phyloP scores from a whole-genome alignment of 2,888 invertebrate species.

The Temnothorax unifasciatus region DNA sequence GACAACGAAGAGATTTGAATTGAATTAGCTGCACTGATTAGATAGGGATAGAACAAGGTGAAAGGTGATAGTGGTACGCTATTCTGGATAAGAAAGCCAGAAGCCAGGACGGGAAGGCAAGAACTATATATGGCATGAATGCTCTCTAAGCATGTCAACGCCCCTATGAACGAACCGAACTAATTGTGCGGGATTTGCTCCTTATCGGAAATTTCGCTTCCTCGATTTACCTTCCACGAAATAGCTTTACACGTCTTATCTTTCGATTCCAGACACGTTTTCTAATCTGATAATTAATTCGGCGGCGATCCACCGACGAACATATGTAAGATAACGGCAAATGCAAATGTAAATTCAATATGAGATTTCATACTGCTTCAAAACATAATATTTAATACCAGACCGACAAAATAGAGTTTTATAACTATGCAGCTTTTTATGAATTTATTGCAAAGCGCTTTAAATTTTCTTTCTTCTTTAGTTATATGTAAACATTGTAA shows the following conservation, averaged over 20 bases:
- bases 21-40: slow-evolving; percentile 38
- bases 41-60: slow-evolving; percentile 22
- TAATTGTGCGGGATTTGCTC: slow-evolving; percentile 35
- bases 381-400: slow-evolving; percentile 14
- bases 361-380: neutral
- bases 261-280: slow-evolving; percentile 44
- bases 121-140: neutral
- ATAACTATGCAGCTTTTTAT: neutral
- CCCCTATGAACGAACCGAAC: slow-evolving; percentile 12
- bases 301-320: neutral
- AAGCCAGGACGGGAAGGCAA: neutral
- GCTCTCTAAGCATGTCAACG: slow-evolving; percentile 3
- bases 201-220: slow-evolving; percentile 41
- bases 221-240: neutral
- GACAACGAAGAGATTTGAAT: slow-evolving; percentile 19
- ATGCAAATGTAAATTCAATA: slow-evolving; percentile 35
- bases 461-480: neutral
- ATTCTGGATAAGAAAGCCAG: slow-evolving; percentile 19
- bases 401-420: neutral
- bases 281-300: slow-evolving; percentile 45
- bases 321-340: slow-evolving; percentile 4
- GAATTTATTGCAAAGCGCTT: neutral
- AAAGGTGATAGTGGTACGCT: neutral
- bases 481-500: neutral
- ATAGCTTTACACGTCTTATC: slow-evolving; percentile 45